A percentile compares a stretch with the other conserved stretches of the same genome.
Evolutionary conservation across 2,888 invertebrate genomes (phyloP).

Genomic region (Xanthorhoe designata): DNA sequence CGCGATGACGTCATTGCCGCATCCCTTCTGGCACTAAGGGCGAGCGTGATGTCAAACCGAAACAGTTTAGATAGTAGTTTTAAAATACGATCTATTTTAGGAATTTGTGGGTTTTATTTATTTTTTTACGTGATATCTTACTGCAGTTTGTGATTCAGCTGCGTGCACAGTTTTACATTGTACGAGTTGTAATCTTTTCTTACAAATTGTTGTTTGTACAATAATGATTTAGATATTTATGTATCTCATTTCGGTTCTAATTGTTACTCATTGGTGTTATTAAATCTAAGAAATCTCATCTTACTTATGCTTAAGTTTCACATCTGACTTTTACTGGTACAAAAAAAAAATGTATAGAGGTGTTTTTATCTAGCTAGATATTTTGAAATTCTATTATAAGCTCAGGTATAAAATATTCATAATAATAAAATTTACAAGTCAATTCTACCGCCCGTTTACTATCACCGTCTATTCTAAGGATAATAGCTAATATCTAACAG

Average conservation of each 20-base stretch:
- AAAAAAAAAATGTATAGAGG: background rate
- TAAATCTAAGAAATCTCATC: background rate
- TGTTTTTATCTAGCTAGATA: background rate
- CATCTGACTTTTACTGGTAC: background rate
- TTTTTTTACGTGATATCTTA: background rate
- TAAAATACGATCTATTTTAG: constrained; percentile 12
- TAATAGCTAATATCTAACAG: constrained; percentile 58
- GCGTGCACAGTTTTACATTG: background rate
- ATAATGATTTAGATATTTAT: no score
- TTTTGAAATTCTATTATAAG: constrained; percentile 7
- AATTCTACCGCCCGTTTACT: constrained; percentile 43
- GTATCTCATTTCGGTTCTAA: no score
- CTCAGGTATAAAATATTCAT: constrained; percentile 37
- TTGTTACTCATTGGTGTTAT: background rate
- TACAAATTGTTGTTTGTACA: background rate
- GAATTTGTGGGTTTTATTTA: constrained; percentile 5
- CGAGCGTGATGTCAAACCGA: constrained; percentile 23
- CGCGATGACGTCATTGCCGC: constrained; percentile 47
- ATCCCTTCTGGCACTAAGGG: constrained; percentile 32
- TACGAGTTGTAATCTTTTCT: background rate
- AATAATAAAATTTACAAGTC: constrained; percentile 48
- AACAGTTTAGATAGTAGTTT: constrained; percentile 29
- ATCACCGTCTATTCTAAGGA: constrained; percentile 54
- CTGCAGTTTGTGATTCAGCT: background rate
- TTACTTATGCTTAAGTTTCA: background rate